phyloP scores from a whole-genome alignment of 1,140 invertebrate species.

The Magallana ariakensis region DNA sequence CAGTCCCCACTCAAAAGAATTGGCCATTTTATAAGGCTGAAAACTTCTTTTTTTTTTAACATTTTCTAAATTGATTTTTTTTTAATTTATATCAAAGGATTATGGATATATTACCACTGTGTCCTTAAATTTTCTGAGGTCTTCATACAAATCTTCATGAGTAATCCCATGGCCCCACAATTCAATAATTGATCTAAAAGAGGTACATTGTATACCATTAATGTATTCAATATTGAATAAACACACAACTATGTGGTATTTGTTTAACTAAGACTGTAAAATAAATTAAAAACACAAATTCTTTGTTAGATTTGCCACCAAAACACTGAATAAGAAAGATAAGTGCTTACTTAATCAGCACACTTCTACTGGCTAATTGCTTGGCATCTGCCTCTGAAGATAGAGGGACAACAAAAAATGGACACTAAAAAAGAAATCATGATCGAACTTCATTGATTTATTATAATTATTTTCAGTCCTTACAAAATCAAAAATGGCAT shows the following conservation, averaged over 20 bases:
- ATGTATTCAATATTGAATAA: too few species aligned
- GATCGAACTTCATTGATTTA: too few species aligned
- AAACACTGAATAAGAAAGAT: neutral
- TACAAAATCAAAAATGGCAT: too few species aligned
- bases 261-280: too few species aligned
- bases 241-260: too few species aligned
- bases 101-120: neutral
- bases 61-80: too few species aligned
- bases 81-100: too few species aligned
- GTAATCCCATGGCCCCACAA: slow-evolving; percentile 53
- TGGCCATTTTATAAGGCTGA: too few species aligned
- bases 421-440: slow-evolving; percentile 39
- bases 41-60: too few species aligned
- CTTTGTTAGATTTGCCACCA: neutral
- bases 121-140: neutral
- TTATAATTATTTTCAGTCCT: too few species aligned
- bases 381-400: slow-evolving; percentile 42
- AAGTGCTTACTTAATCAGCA: slow-evolving; percentile 48
- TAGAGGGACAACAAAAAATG: slow-evolving; percentile 28
- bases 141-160: slow-evolving; percentile 40
- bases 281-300: too few species aligned
- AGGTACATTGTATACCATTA: neutral
- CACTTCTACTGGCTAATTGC: slow-evolving; percentile 49
- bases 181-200: slow-evolving; percentile 45
- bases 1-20: too few species aligned